Conservation (phyloP, 37 sponge, comb jelly and placozoan genomes). For the Mnemiopsis leidyi region DNA sequence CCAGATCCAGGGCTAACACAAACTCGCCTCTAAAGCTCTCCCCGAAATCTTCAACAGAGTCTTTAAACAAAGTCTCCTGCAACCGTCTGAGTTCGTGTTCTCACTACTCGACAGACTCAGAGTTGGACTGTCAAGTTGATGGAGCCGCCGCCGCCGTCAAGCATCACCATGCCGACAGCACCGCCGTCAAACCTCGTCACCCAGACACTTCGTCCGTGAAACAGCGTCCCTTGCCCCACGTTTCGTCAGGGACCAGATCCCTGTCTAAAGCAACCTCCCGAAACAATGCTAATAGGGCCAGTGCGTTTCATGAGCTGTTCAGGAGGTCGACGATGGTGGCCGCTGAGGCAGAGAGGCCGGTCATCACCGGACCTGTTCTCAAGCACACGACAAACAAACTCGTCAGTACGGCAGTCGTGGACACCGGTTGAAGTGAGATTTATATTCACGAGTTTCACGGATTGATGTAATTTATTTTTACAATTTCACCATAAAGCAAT, state of each 20-base stretch:
- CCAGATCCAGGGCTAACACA: neutral
- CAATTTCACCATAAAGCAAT: neutral
- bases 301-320: constrained; percentile 1
- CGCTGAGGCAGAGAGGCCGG: neutral
- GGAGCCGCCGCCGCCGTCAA: neutral
- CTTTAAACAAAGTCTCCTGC: neutral
- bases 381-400: neutral
- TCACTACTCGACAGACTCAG: neutral
- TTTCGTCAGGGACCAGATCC: neutral
- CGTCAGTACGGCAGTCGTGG: neutral
- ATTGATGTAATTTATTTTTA: neutral
- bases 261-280: neutral
- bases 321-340: neutral
- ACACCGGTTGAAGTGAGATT: neutral
- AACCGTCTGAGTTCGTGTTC: neutral
- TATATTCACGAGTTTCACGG: neutral
- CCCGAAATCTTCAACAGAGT: neutral
- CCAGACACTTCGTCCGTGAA: neutral
- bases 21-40: constrained; percentile 3
- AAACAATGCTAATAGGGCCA: neutral
- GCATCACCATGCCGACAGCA: too few species aligned
- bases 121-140: neutral
- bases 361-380: neutral
- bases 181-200: neutral
- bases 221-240: neutral